phyloP scores from a whole-genome alignment of 1,140 invertebrate species.

The Sitodiplosis mosellana region DNA sequence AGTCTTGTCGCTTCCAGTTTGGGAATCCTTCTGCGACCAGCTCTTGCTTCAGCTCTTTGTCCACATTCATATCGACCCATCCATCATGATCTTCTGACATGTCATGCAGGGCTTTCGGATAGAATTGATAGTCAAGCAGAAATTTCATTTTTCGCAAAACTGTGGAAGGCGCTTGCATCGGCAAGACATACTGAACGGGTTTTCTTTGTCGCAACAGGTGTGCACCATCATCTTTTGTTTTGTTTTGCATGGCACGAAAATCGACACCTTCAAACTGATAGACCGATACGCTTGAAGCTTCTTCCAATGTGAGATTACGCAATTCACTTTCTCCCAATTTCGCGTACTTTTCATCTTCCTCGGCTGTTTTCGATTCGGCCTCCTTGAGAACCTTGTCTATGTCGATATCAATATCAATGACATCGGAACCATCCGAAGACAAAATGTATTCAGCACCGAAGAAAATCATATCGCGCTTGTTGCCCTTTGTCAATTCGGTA shows the following conservation, averaged over 20 bases:
- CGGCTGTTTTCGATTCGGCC: slow-evolving; percentile 81
- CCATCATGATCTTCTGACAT: slow-evolving; percentile 97
- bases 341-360: slow-evolving; percentile 83
- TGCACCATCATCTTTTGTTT: slow-evolving; percentile 69
- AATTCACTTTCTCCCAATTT: slow-evolving; percentile 79
- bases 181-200: slow-evolving; percentile 93
- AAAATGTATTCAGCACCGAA: slow-evolving; percentile 95
- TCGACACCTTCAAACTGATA: slow-evolving; percentile 94
- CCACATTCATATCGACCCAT: slow-evolving; percentile 94
- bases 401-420: slow-evolving; percentile 98
- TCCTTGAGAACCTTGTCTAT: slow-evolving; percentile 81
- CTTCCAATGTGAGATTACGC: slow-evolving; percentile 87
- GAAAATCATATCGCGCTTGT: slow-evolving; percentile 93
- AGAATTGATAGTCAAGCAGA: slow-evolving; percentile 99
- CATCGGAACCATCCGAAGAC: slow-evolving; percentile 75
- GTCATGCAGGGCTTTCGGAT: slow-evolving; percentile 92
- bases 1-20: slow-evolving; percentile 90
- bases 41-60: slow-evolving; percentile 75
- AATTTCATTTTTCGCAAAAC: slow-evolving; percentile 94
- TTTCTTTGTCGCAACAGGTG: slow-evolving; percentile 99
- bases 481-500: slow-evolving; percentile 66
- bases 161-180: slow-evolving; percentile 57
- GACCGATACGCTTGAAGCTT: slow-evolving; percentile 37
- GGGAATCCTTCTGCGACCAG: slow-evolving; percentile 86
- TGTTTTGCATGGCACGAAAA: slow-evolving; percentile 65